Percentiles rank a stretch among this genome's conserved stretches.
Evolutionary conservation across 2,113 vertebrate species (phyloP).

Genomic region (Psilopsiagon aurifrons): DNA sequence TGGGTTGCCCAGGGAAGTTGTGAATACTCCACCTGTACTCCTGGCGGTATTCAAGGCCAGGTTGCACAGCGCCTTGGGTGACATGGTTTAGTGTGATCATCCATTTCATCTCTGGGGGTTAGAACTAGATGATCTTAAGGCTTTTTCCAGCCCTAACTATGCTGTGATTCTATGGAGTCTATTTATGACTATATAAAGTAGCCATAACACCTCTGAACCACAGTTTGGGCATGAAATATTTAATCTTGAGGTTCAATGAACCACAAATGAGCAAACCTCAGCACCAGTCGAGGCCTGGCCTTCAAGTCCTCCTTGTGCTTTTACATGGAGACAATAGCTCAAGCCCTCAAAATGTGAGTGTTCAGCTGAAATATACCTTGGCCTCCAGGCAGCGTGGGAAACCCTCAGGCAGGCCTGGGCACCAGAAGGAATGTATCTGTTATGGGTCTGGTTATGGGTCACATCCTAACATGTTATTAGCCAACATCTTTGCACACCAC

Average conservation of each 20-base stretch:
- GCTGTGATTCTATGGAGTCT: not conserved
- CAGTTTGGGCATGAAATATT: not conserved
- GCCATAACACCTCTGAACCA: not conserved
- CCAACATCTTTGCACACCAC: too few species aligned
- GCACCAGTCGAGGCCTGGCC: not conserved
- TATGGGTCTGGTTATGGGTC: not conserved
- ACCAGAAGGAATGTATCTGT: fast-evolving
- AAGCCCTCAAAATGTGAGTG: fast-evolving
- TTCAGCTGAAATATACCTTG: fast-evolving
- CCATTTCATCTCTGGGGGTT: too few species aligned
- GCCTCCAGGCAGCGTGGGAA: not conserved
- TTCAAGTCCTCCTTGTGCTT: not conserved
- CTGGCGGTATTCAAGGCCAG: too few species aligned
- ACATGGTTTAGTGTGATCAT: too few species aligned
- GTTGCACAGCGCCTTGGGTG: too few species aligned
- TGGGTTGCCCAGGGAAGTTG: too few species aligned
- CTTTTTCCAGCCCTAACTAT: too few species aligned
- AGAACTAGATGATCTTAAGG: too few species aligned
- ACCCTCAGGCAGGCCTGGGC: not conserved
- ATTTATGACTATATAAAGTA: not conserved
- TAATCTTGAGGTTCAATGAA: not conserved
- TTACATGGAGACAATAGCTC: not conserved
- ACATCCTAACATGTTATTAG: not conserved
- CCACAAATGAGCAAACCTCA: not conserved
- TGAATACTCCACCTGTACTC: too few species aligned